Evolutionary conservation across 2,888 invertebrate genomes (phyloP), one percentile per base, ranked within the genome.

Genomic region (Caenorhabditis sp.): DNA sequence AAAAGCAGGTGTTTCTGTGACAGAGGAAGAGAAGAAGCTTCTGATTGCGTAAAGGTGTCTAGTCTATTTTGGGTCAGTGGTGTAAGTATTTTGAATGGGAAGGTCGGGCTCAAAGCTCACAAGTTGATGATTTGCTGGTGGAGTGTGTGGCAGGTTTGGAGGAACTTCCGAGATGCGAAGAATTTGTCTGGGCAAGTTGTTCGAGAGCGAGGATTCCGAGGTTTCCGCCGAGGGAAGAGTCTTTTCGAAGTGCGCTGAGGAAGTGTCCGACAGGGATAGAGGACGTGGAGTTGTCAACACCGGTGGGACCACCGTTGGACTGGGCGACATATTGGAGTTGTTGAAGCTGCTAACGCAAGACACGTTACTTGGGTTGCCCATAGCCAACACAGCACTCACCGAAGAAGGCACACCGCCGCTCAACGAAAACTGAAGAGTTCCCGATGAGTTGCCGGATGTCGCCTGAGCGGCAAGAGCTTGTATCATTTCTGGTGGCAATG

Each of bases 301-400:
- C 65, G 56, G 74, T 40, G 65, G 74, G 11, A 65, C 40, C 74
- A 74, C 74, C 58, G 74, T 65, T 60, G 65, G 76, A 44, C 28
- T 61, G 24, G 76, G 76, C 60, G 76, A 76, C 76, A 76, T 76
- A 67, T 67, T 76, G 76, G 67, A 76, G 76, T 76, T 76, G 76
- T 67, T 76, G 76, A 76, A 76, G 76, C 76, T 76, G 76, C 76
- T 67, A 76, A 76, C 76, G 76, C 76, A 76, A 76, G 76, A 76
- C 67, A 76, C 76, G 76, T 76, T 76, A 76, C 76, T 67, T 67
- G 50, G 65, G 65, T 53, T 67, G 76, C 60, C 61, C 67, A 47
- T 32, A 15, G 61, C 67, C 76, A 60, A 76, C 67, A 76, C 76
- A 68, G 67, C 76, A 76, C 76, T 76, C 76, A 76, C 76, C 76